Conservation (phyloP, 2,113 vertebrate genomes). For the Pao palembangensis region DNA sequence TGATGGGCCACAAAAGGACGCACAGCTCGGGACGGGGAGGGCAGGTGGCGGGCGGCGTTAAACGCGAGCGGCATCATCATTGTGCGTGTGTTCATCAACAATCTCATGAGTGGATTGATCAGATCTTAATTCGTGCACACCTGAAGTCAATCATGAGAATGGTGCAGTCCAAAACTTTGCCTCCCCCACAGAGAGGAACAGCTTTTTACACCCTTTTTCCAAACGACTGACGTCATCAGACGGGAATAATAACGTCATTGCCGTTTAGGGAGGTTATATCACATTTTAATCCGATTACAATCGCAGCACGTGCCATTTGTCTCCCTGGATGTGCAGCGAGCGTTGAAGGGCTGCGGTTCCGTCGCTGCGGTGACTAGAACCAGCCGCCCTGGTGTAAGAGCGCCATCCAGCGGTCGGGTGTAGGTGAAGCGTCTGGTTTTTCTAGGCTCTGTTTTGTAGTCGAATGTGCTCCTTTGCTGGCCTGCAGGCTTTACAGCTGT, state of each 20-base stretch:
- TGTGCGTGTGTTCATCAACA: too few relatives aligned
- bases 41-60: constrained; percentile 17
- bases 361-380: constrained; percentile 36
- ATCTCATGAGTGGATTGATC: too few relatives aligned
- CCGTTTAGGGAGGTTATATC: constrained; percentile 43
- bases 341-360: constrained; percentile 5
- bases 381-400: constrained; percentile 40
- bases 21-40: constrained; percentile 36
- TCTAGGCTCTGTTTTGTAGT: constrained; percentile 47
- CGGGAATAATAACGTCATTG: constrained; percentile 16
- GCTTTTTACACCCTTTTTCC: neutral
- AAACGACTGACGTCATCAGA: constrained; percentile 7
- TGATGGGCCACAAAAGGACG: constrained; percentile 53
- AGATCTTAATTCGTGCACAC: too few relatives aligned
- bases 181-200: constrained; percentile 29
- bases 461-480: constrained; percentile 63
- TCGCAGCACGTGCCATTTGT: constrained; percentile 36
- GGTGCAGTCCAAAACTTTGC: constrained; percentile 19
- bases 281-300: constrained; percentile 12
- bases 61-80: neutral
- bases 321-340: constrained; percentile 58
- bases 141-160: neutral
- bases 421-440: constrained; percentile 48
- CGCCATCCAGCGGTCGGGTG: constrained; percentile 42
- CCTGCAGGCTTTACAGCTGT: constrained; percentile 63